Conservation (phyloP, 2,888 invertebrate species). For the Polietes domitor region DNA sequence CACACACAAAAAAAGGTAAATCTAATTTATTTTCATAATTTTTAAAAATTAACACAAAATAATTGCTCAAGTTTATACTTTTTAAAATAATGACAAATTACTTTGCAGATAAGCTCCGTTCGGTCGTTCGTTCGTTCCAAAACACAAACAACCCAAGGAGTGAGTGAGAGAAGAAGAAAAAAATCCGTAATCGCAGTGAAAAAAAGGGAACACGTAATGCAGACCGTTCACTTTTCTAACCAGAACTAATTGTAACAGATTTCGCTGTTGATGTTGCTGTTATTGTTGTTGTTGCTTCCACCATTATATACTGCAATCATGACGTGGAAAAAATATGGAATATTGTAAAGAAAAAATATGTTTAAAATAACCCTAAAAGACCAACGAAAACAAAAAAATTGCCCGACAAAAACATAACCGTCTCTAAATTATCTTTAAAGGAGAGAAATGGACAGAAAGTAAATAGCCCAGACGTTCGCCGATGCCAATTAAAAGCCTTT, state of each 20-base stretch:
- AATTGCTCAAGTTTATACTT: conserved; percentile 60
- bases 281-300: too few species aligned
- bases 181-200: conserved; percentile 37
- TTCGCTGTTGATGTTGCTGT: conserved; percentile 64
- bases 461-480: not conserved
- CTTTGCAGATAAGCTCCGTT: conserved; percentile 75
- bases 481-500: conserved; percentile 59
- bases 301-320: conserved; percentile 72
- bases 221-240: conserved; percentile 68
- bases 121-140: conserved; percentile 3
- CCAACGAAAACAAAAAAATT: conserved; percentile 22
- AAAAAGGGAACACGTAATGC: conserved; percentile 62
- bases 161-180: conserved; percentile 22
- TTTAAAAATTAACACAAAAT: conserved; percentile 60
- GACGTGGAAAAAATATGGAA: conserved; percentile 61
- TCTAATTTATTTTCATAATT: conserved; percentile 72
- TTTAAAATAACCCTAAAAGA: conserved; percentile 64
- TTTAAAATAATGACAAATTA: conserved; percentile 79
- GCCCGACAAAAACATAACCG: not conserved
- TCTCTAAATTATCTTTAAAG: not conserved
- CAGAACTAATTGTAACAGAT: conserved; percentile 79
- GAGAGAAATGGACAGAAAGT: conserved; percentile 12
- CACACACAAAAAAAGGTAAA: conserved; percentile 28
- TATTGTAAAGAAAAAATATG: conserved; percentile 55
- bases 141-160: conserved; percentile 21